Base-by-base conservation (phyloP, 1,140 invertebrate genomes). In the Leptonema lineaticorne region DNA sequence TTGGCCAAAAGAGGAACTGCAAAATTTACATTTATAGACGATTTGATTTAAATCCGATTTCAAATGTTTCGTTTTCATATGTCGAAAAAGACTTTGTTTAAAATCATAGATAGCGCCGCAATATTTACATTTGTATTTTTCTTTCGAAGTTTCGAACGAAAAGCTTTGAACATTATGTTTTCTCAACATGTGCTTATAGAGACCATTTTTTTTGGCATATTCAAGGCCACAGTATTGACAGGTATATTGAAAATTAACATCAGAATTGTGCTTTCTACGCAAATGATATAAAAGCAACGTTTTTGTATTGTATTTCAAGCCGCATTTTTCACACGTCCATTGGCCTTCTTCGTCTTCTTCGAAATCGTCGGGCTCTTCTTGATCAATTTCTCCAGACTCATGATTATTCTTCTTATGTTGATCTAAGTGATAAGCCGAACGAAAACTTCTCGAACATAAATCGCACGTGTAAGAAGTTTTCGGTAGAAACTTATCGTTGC, bases 41-140 rank as follows among this genome's bases (percentile, higher is more conserved):
- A 64, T 53, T 20, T 41, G 24, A 50, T 48, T 64, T n/a, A 16
- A 22, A 8, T 48, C 48, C 11, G 63, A 18, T 59, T 59, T 7
- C 28, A 59, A 59, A 28, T 64, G 63, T 30, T 64, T 64, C 11
- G 29, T 64, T 53, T 64, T 64, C 45, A 64, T 50, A 27, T 64
- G 63, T 14, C 37, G 24, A 18, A 24, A 29, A 11, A 64, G 26
- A 22, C 63, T 64, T 9, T 64, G 45, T 50, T 53, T 46, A 8
- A 50, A 48, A 14, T 30, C 37, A 50, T 50, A 64, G 16, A n/a
- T 26, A n/a, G 45, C 11, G 14, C 37, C 29, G 45, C 63, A 64
- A 28, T 48, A 50, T 50, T 50, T 50, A 18, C 63, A 64, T 64
- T 64, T 64, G 24, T 50, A 50, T 20, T 48, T 64, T 50, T 64